Base-by-base conservation (phyloP, 2,888 invertebrate genomes). In the Platypus cylindrus region DNA sequence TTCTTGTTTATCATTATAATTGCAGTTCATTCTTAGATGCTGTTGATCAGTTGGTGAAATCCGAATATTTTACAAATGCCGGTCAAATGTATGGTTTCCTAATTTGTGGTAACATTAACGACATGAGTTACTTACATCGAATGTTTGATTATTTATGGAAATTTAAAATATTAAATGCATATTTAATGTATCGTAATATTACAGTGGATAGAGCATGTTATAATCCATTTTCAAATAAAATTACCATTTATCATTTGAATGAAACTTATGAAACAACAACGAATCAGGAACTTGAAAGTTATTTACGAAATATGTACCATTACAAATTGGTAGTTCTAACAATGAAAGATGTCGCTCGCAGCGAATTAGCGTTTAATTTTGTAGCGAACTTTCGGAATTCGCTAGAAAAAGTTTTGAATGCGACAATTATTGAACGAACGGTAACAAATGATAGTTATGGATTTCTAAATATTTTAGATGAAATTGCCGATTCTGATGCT, bases 51-150 rank as follows among this genome's bases (percentile, higher is more conserved):
- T 8, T 25, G 18, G 7, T 18, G 13, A 16, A 33, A 24, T 25
- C 24, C 2, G 13, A 24, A 13, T 32, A 24, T 14, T 32, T 22
- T 24, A 24, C 20, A 3, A 32, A 32, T 14, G n/a, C 14, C 5
- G 32, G 32, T n/a, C n/a, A n/a, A 14, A 32, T 16, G 12, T 32
- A 16, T 32, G 15, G 22, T 16, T 13, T 32, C 5, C n/a, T 24
- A 9, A 16, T 32, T 5, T 24, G 24, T 13, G 9, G 16, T 12
- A 8, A 24, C 9, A 14, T 15, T 3, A 20, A 20, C 5, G 9
- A 5, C 24, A 17, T 11, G 3, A n/a, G 3, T 3, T 7, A 8
- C 3, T 24, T 32, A 12, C 8, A 15, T 8, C 5, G 14, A 7
- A 32, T 32, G 15, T 23, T 20, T 3, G 14, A 20, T 11, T 7